Base-by-base conservation (phyloP, 2,113 vertebrate species). In the Nanorana parkeri region DNA sequence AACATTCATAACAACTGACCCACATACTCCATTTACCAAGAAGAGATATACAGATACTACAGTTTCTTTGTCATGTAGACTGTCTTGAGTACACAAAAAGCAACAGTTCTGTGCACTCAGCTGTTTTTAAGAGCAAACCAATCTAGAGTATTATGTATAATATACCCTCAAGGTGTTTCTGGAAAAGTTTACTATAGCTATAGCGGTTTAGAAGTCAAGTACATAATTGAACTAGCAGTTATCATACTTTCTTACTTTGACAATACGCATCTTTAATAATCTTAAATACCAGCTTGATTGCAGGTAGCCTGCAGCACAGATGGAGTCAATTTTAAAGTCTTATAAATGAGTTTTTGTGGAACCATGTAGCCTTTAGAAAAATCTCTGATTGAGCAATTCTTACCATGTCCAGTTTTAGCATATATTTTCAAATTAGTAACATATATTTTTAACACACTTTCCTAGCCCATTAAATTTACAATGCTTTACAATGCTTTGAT, bases 211-310 rank as follows among this genome's bases (percentile, higher is more conserved):
- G 29, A 69, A 68, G 66, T 79, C 77, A 79, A 69, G 77, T 79
- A 68, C 77, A 69, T 80, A 80, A 60, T 69, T 80, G 55, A 56
- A 69, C 54, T 61, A 69, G 52, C 61, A 79, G 77, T 80, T 80
- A 68, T 80, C 66, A 61, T 80, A 61, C 78, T 69, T 80, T 80
- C 78, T 80, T 61, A 10, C 78, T 80, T 80, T 66, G 67, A 80
- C 55, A 69, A 80, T 61, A 61, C 55, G 47, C 29, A 69, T 68
- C 29, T 58, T 68, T 60, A 69, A 79, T 61, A 80, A 60, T 69
- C 69, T 80, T 69, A 69, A 80, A 80, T 69, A 80, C 66, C 32
- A 29, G 69, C 51, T 69, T 36, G 66, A 80, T 80, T 69, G 67
- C 78, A 69, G 78, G 47, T 32, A 58, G 67, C 67, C 78, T 23